Evolutionary conservation across 1,140 invertebrate genomes (phyloP).

Genomic region (Episyrphus balteatus): DNA sequence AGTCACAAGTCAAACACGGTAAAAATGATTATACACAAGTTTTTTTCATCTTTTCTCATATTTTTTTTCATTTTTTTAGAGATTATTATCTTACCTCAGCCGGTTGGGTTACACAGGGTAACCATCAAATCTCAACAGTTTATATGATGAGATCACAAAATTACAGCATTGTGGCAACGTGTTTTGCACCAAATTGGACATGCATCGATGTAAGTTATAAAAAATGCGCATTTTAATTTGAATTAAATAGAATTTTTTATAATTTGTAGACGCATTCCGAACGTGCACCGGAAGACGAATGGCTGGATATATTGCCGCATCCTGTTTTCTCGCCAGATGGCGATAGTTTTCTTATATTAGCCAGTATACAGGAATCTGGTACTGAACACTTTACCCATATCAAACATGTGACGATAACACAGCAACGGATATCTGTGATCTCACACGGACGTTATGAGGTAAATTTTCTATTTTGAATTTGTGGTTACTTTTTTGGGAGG

Average conservation of each 20-base stretch:
- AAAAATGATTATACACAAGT: no score
- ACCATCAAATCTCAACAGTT: conserved; percentile 64
- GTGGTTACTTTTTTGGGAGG: no score
- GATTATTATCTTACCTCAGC: conserved; percentile 88
- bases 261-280: conserved; percentile 59
- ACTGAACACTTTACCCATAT: conserved; percentile 79
- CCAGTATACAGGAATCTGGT: conserved; percentile 68
- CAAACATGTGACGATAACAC: conserved; percentile 70
- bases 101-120: conserved; percentile 63
- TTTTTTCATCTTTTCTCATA: not conserved
- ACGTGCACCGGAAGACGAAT: conserved; percentile 65
- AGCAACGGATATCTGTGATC: conserved; percentile 71
- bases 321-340: conserved; percentile 74
- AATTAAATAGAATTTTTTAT: not conserved
- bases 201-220: conserved; percentile 60
- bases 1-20: no score
- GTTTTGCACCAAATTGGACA: conserved; percentile 63
- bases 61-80: conserved; percentile 42
- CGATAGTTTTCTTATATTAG: conserved; percentile 70
- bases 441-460: conserved; percentile 84
- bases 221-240: not conserved
- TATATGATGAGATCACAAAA: conserved; percentile 91
- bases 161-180: conserved; percentile 66
- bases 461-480: conserved; percentile 6
- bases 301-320: conserved; percentile 73